phyloP scores from a whole-genome alignment of 2,113 vertebrate genomes.

The Myxocyprinus asiaticus region DNA sequence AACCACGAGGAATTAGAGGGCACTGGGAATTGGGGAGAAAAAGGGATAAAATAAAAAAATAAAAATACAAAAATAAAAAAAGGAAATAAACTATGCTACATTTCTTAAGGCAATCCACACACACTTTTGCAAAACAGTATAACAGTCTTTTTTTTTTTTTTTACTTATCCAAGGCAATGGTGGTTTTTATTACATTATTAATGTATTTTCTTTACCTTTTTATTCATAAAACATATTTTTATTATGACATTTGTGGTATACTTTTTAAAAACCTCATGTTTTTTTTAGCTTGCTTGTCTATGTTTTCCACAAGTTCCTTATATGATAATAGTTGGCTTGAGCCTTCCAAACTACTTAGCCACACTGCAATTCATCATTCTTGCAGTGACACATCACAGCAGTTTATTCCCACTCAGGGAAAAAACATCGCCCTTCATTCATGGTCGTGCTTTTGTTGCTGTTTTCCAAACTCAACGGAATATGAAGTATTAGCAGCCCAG shows the following conservation, averaged over 20 bases:
- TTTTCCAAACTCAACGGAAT: constrained; percentile 41
- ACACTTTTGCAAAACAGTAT: too few relatives aligned
- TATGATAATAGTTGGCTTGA: constrained; percentile 27
- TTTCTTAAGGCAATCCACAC: too few relatives aligned
- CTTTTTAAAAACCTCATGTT: constrained; percentile 14
- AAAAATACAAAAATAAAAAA: too few relatives aligned
- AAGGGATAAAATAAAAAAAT: too few relatives aligned
- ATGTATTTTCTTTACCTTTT: not conserved
- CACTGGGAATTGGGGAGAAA: too few relatives aligned
- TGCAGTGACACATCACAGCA: constrained; percentile 24
- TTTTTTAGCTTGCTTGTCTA: not conserved
- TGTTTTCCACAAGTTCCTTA: constrained; percentile 39
- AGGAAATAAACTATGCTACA: too few relatives aligned
- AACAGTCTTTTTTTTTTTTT: not conserved
- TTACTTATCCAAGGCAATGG: too few relatives aligned
- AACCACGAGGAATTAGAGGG: too few relatives aligned
- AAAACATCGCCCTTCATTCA: constrained; percentile 27
- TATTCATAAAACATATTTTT: not conserved
- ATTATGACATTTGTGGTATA: not conserved
- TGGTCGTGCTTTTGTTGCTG: constrained; percentile 12
- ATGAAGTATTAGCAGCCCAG: constrained; percentile 32
- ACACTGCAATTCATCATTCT: constrained; percentile 34
- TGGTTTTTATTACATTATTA: not conserved
- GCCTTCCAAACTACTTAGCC: constrained; percentile 36
- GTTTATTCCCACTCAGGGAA: constrained; percentile 45